These are phyloP conservation scores for Morphnarchus princeps DNA, from an alignment of 2,113 vertebrate genomes.

Conservation along the genomic window DNA sequence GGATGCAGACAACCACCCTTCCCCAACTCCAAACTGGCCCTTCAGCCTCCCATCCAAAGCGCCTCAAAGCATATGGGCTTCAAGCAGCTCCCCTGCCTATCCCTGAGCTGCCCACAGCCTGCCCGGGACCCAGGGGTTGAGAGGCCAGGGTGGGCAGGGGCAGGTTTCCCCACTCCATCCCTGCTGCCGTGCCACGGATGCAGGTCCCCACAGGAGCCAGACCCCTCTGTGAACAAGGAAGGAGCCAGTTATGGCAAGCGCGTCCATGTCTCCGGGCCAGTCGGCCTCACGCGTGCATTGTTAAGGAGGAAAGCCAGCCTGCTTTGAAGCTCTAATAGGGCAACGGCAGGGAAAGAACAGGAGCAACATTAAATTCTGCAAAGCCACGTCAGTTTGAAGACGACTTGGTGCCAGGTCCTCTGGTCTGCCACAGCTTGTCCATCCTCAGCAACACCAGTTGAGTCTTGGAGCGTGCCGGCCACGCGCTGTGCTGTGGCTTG, in stretches of 20 bases:
- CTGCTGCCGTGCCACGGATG: not conserved
- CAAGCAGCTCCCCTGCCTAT: not conserved
- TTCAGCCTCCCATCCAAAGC: not conserved
- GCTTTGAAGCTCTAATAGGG: not conserved
- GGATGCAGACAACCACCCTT: not conserved
- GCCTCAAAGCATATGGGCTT: rapidly evolving
- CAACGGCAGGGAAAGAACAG: not conserved
- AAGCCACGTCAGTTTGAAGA: not conserved
- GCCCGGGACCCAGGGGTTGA: not conserved
- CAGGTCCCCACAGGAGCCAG: not conserved
- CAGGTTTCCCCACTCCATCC: not conserved
- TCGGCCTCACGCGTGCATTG: rapidly evolving
- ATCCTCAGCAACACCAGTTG: not conserved
- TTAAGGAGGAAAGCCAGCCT: not conserved
- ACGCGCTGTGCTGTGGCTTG: rapidly evolving
- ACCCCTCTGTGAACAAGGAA: not conserved
- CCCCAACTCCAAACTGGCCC: not conserved
- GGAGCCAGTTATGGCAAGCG: not conserved
- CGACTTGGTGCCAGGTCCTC: rapidly evolving
- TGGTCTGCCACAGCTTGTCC: not conserved
- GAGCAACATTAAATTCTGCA: not conserved
- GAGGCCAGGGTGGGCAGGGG: not conserved
- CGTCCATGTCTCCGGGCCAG: rapidly evolving
- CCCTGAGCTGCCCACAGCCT: not conserved
- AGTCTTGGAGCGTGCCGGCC: not conserved